These are phyloP conservation scores for Leptothorax acervorum DNA, from an alignment of 2,888 invertebrate species.

Conservation along the genomic window DNA sequence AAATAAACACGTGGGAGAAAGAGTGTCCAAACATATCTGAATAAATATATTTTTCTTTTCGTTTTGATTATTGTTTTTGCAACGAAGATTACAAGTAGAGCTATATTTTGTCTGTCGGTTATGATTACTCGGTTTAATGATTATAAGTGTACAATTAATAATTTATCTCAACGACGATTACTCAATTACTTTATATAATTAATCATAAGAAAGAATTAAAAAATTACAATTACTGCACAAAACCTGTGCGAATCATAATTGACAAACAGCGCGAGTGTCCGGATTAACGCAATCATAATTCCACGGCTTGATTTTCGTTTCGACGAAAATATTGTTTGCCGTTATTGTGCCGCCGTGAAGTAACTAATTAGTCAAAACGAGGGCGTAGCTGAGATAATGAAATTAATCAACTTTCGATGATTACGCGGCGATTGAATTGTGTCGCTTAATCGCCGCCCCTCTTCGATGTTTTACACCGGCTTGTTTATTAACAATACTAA, in stretches of 20 bases:
- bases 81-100: not conserved
- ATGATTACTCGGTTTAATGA: not conserved
- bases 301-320: not conserved
- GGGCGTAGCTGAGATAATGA: slow-evolving; percentile 25
- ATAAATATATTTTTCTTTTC: not conserved
- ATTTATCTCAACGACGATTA: not conserved
- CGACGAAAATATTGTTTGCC: slow-evolving; percentile 1
- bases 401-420: slow-evolving; percentile 45
- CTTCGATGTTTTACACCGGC: not conserved
- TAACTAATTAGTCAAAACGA: slow-evolving; percentile 30
- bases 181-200: not conserved
- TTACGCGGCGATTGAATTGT: slow-evolving; percentile 26
- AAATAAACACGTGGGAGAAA: not conserved
- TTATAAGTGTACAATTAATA: not conserved
- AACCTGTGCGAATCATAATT: not conserved
- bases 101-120: not conserved
- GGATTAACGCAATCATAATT: not conserved
- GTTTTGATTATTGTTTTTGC: not conserved
- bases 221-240: not conserved
- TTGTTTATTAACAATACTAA: slow-evolving; percentile 29
- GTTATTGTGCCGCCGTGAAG: not conserved
- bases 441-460: slow-evolving; percentile 18
- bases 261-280: not conserved
- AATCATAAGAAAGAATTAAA: not conserved
- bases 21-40: not conserved